These are phyloP conservation scores for Pangasianodon hypophthalmus DNA, from an alignment of 2,113 vertebrate genomes.

Conservation along the genomic window DNA sequence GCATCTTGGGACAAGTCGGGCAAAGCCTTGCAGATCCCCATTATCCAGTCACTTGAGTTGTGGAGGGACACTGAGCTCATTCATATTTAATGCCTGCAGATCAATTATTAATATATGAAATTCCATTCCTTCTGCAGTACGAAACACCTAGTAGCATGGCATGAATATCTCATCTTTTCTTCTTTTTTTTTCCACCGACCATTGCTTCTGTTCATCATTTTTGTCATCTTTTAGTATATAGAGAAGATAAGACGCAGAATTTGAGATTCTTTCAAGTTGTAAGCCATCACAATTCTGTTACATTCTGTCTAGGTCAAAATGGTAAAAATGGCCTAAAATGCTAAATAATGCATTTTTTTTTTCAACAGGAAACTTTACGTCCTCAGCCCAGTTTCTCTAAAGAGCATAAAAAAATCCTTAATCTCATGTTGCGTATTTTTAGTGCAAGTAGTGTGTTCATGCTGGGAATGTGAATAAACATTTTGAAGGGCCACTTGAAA, in stretches of 20 bases:
- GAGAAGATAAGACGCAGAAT: neutral
- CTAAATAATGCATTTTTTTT: neutral
- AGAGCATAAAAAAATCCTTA: neutral
- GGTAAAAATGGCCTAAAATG: neutral
- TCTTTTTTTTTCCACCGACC: neutral
- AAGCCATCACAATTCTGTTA: neutral
- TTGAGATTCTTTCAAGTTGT: neutral
- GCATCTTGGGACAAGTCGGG: neutral
- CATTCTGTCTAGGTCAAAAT: neutral
- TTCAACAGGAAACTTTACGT: neutral
- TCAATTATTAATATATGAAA: constrained; percentile 71
- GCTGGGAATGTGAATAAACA: neutral
- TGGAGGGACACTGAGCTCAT: constrained; percentile 49
- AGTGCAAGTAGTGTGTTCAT: neutral
- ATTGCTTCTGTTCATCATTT: neutral
- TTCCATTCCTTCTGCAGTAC: constrained; percentile 58
- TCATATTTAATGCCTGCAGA: constrained; percentile 67
- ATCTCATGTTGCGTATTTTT: neutral
- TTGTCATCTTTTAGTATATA: neutral
- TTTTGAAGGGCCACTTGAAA: neutral
- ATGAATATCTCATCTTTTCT: constrained; percentile 39
- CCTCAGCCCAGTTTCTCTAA: neutral
- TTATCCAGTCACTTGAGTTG: constrained; percentile 48
- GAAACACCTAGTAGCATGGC: constrained; percentile 52
- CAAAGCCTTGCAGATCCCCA: constrained; percentile 36